Conservation (phyloP, 2,797 vertebrate genomes). For the Melanotaenia trifasciata region DNA sequence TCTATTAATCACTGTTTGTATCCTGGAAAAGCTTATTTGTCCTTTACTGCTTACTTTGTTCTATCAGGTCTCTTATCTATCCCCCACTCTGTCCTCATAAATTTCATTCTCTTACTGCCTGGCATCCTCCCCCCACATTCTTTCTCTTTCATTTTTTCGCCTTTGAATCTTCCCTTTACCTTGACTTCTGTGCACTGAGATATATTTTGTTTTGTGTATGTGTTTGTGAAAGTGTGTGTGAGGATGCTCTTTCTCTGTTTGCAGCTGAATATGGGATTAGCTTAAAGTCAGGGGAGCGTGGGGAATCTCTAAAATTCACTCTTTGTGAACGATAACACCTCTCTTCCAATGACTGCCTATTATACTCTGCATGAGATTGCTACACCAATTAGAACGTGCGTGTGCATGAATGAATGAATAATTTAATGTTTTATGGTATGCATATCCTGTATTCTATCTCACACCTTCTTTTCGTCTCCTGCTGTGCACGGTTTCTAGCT, state of each 20-base stretch:
- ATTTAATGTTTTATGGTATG: constrained; percentile 28
- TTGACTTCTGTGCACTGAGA: constrained; percentile 30
- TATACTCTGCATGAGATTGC: constrained; percentile 33
- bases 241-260: constrained; percentile 23
- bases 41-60: constrained; percentile 58
- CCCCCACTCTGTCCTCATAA: constrained; percentile 45
- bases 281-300: constrained; percentile 60
- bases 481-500: constrained; percentile 34
- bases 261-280: constrained; percentile 67
- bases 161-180: constrained; percentile 39
- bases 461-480: constrained; percentile 32
- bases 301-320: constrained; percentile 63
- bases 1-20: constrained; percentile 66
- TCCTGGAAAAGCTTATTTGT: constrained; percentile 57
- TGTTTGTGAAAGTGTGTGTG: constrained; percentile 18
- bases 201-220: constrained; percentile 19
- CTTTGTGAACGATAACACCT: constrained; percentile 53
- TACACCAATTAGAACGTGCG: constrained; percentile 55
- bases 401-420: constrained; percentile 25
- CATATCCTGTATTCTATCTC: constrained; percentile 16
- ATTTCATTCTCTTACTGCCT: constrained; percentile 34
- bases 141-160: constrained; percentile 17
- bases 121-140: constrained; percentile 10
- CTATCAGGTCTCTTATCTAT: constrained; percentile 47
- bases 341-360: constrained; percentile 40